Conservation (phyloP, 2,888 invertebrate species). For the Diarsia mendica region DNA sequence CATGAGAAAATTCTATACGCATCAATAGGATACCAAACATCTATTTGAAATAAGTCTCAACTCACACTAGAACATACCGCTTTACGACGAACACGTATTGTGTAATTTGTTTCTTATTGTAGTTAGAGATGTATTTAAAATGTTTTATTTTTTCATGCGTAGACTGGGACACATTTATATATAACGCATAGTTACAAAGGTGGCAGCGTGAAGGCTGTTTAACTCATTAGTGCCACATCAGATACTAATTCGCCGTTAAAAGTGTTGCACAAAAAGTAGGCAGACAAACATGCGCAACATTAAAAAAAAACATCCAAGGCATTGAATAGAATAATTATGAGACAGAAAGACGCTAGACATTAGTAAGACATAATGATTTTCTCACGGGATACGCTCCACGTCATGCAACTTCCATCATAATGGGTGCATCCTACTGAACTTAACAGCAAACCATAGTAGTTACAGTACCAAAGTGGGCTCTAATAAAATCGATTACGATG, state of each 20-base stretch:
- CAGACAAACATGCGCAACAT: background rate
- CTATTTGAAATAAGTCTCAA: background rate
- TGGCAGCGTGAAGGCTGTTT: background rate
- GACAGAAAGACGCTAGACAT: background rate
- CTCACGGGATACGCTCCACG: conserved; percentile 29
- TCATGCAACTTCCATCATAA: conserved; percentile 35
- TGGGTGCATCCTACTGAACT: conserved; percentile 36
- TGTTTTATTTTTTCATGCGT: background rate
- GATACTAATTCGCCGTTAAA: too few relatives aligned
- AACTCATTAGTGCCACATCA: background rate
- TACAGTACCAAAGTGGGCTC: conserved; percentile 24
- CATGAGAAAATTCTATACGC: background rate
- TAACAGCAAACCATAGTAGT: conserved; percentile 32
- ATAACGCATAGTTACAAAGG: background rate
- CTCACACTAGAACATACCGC: background rate
- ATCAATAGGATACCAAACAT: background rate
- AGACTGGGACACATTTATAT: background rate
- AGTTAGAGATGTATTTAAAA: background rate
- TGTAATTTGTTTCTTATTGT: background rate
- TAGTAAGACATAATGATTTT: conserved; percentile 11
- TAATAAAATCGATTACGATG: conserved; percentile 56
- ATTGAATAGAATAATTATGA: background rate
- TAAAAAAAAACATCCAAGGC: background rate
- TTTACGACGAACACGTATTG: background rate
- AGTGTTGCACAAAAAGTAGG: background rate